Conservation (phyloP, 2,113 vertebrate genomes). For the Perccottus glenii region DNA sequence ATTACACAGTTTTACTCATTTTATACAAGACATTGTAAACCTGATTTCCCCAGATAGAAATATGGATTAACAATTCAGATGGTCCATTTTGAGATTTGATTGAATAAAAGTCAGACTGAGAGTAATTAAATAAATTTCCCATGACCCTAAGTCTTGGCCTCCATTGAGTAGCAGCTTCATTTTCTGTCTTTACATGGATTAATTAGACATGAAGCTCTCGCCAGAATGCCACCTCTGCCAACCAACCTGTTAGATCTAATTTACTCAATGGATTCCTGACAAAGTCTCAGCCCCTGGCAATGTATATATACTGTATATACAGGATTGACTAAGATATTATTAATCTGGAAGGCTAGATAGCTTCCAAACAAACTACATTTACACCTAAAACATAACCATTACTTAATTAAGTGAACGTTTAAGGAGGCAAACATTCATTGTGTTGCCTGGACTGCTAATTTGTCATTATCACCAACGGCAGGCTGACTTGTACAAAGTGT, state of each 20-base stretch:
- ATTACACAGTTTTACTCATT: conserved; percentile 1
- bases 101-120: background rate
- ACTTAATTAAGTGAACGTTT: conserved; percentile 24
- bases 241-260: conserved; percentile 50
- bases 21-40: background rate
- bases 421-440: conserved; percentile 15
- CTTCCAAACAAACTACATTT: conserved; percentile 27
- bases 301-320: conserved; percentile 3
- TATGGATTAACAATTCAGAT: background rate
- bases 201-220: conserved; percentile 9
- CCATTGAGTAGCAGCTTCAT: conserved; percentile 6
- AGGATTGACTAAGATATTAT: conserved; percentile 28
- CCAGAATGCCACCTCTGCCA: conserved; percentile 32
- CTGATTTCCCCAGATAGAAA: conserved; percentile 6
- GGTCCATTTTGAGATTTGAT: conserved; percentile 2
- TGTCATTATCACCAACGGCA: conserved; percentile 11
- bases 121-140: conserved; percentile 4
- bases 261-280: conserved; percentile 48
- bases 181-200: conserved; percentile 22
- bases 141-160: background rate
- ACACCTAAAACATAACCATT: conserved; percentile 35
- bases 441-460: conserved; percentile 1
- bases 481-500: conserved; percentile 14
- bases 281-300: conserved; percentile 23
- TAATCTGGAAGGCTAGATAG: conserved; percentile 20